Conservation (phyloP, 2,888 invertebrate genomes). For the Trimorus sp. region DNA sequence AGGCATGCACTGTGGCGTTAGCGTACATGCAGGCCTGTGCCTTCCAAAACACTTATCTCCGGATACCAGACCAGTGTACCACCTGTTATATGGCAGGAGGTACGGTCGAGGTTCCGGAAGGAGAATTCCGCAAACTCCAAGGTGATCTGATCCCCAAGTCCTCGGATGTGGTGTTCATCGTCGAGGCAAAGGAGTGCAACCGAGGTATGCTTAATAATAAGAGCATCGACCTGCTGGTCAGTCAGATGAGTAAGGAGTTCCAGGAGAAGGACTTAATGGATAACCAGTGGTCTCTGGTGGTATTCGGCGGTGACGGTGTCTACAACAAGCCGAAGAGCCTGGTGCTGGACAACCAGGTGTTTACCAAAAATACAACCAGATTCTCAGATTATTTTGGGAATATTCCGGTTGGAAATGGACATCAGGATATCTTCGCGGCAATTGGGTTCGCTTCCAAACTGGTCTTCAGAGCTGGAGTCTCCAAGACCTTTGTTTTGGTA, state of each 20-base stretch:
- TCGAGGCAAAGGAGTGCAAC: conserved; percentile 94
- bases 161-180: conserved; percentile 93
- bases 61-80: conserved; percentile 91
- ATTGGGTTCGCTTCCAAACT: conserved; percentile 88
- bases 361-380: conserved; percentile 83
- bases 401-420: conserved; percentile 86
- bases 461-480: conserved; percentile 91
- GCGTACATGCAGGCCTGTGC: conserved; percentile 92
- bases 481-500: conserved; percentile 90
- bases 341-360: conserved; percentile 87
- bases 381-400: conserved; percentile 87
- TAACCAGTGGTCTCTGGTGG: conserved; percentile 91
- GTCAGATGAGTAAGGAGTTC: conserved; percentile 87
- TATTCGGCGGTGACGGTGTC: conserved; percentile 91
- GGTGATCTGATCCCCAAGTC: conserved; percentile 84
- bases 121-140: conserved; percentile 87
- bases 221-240: conserved; percentile 87
- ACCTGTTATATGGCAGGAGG: conserved; percentile 87
- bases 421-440: conserved; percentile 89
- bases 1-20: conserved; percentile 89
- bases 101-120: conserved; percentile 85
- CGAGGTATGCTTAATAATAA: conserved; percentile 85
- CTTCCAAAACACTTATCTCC: conserved; percentile 88
- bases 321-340: conserved; percentile 88
- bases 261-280: conserved; percentile 85